phyloP scores from a whole-genome alignment of 2,113 vertebrate genomes.

The Cynoglossus semilaevis region DNA sequence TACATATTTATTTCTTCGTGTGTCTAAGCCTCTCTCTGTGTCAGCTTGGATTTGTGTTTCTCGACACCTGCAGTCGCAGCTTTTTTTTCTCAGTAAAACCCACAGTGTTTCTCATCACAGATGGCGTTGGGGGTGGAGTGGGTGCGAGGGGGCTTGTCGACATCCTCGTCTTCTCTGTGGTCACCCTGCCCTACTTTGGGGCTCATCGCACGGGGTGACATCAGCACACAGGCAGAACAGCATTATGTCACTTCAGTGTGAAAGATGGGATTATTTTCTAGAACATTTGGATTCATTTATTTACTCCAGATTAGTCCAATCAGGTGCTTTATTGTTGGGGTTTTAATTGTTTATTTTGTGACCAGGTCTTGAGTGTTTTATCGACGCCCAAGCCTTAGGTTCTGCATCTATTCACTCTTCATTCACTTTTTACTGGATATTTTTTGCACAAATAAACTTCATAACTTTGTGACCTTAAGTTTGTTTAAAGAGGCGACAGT shows the following conservation, averaged over 20 bases:
- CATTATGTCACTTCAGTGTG: neutral
- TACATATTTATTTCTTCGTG: neutral
- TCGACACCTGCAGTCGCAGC: conserved; percentile 14
- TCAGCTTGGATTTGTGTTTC: neutral
- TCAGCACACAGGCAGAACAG: neutral
- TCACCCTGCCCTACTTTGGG: conserved; percentile 57
- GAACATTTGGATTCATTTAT: too few relatives aligned
- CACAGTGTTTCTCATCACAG: conserved; percentile 59
- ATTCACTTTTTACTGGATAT: too few relatives aligned
- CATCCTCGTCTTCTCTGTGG: conserved; percentile 42
- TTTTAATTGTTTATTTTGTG: too few relatives aligned
- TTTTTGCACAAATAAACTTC: too few relatives aligned
- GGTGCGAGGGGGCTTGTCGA: conserved; percentile 55
- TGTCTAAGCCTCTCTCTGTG: neutral
- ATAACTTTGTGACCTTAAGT: too few relatives aligned
- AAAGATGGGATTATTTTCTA: neutral
- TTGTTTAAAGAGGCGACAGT: too few relatives aligned
- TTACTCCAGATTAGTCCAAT: too few relatives aligned
- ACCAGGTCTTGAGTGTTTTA: too few relatives aligned
- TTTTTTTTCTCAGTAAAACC: conserved; percentile 56
- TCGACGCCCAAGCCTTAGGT: too few relatives aligned
- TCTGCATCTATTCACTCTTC: too few relatives aligned
- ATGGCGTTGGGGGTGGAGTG: conserved; percentile 49
- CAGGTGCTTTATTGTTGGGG: too few relatives aligned
- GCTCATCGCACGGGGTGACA: neutral